Percentiles rank a stretch among this genome's conserved stretches.
phyloP scores from a whole-genome alignment of 2,113 vertebrate genomes.

The Chunga burmeisteri region DNA sequence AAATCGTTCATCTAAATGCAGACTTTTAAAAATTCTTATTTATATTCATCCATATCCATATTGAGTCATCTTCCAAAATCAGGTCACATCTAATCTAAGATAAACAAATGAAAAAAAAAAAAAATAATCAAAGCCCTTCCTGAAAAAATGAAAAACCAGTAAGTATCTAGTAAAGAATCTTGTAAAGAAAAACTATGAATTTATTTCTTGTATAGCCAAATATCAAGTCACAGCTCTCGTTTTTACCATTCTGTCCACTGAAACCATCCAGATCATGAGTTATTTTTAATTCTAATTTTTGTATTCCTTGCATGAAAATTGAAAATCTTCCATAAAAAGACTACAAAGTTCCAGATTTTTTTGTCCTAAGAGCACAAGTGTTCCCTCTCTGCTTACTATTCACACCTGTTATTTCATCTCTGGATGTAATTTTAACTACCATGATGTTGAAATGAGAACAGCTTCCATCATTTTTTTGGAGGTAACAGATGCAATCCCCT shows the following conservation, averaged over 20 bases:
- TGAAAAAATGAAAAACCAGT: rapidly evolving
- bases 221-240: not conserved
- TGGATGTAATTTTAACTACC: not conserved
- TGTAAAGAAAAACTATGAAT: not conserved
- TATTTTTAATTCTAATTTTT: not conserved
- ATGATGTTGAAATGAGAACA: not conserved
- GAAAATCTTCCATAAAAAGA: not conserved
- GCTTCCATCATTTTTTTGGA: not conserved
- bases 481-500: not conserved
- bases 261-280: not conserved
- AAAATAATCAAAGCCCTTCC: rapidly evolving
- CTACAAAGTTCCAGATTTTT: not conserved
- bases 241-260: not conserved
- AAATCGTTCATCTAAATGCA: not conserved
- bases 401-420: not conserved
- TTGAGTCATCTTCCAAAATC: not conserved
- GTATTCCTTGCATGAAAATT: not conserved
- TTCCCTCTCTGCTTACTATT: not conserved
- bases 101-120: not conserved
- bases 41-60: not conserved
- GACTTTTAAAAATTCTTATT: not conserved
- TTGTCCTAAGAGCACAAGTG: not conserved
- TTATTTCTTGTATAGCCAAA: not conserved
- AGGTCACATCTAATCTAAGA: not conserved
- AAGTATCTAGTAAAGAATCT: not conserved